Evolutionary conservation across 2,797 vertebrate genomes (phyloP).

Genomic region (Adelosebastes latens): DNA sequence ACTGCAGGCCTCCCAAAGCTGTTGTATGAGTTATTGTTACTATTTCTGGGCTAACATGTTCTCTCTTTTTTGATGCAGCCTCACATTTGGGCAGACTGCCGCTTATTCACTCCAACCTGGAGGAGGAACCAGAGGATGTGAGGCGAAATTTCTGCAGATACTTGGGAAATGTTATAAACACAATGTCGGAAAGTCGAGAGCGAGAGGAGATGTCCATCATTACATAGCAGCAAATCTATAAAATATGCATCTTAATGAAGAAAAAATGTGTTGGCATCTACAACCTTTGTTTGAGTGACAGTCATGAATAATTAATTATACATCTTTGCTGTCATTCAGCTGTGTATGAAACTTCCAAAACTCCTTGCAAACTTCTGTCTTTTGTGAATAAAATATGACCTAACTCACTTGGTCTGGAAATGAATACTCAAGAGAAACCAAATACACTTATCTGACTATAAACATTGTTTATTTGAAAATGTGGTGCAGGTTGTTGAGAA

Average conservation of each 20-base stretch:
- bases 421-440: not conserved
- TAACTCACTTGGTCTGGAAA: not conserved
- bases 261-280: not conserved
- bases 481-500: constrained; percentile 50
- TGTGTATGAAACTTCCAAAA: not conserved
- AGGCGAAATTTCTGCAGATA: constrained; percentile 90
- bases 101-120: constrained; percentile 92
- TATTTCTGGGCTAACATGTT: constrained; percentile 9
- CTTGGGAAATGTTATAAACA: constrained; percentile 85
- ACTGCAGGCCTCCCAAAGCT: not conserved
- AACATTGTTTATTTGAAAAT: constrained; percentile 71
- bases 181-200: constrained; percentile 92
- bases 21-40: not conserved
- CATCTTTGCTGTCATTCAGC: not conserved
- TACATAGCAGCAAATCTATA: constrained; percentile 69
- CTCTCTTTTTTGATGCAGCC: constrained; percentile 74
- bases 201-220: constrained; percentile 96
- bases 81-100: constrained; percentile 87
- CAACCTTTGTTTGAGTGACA: not conserved
- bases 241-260: not conserved
- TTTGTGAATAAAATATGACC: constrained; percentile 28
- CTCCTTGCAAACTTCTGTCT: not conserved
- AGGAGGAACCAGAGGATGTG: constrained; percentile 93
- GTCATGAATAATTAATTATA: not conserved
- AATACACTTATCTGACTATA: constrained; percentile 40